Evolutionary conservation across 2,888 invertebrate species (phyloP), one percentile per base, ranked within the genome.

Genomic region (Chloroclysta siterata): DNA sequence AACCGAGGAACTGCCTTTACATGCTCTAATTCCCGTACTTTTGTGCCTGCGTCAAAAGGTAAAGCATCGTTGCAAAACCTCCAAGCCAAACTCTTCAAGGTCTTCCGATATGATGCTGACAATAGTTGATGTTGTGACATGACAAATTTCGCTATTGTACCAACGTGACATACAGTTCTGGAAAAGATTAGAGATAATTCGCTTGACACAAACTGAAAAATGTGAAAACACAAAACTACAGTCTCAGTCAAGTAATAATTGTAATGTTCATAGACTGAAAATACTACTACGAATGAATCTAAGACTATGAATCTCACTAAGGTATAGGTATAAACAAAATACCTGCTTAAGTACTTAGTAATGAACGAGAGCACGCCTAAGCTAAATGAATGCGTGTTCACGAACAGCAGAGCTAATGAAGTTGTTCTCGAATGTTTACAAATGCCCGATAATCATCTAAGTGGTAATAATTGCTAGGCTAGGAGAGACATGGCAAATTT

Each of bases 41-140:
- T 36, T 36, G 36, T 10, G 36, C 17, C n/a, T 6, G n/a, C 52
- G 28, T 44, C 46, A 54, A 64, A 56, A 53, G 33, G 51, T 41
- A 48, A 51, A 22, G 11, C 29, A 3, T 47, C 15, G 47, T 62
- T 57, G 62, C 62, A 33, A 57, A 57, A 62, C 17, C 17, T 53
- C 50, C 48, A 55, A 73, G 69, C 67, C 71, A n/a, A 39, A 70
- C 63, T 41, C 57, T 53, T 28, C 73, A 76, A 80, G 79, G 70
- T 73, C 79, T 79, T 80, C n/a, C 71, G 79, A 80, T 81, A 75
- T 75, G 71, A 72, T 75, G 76, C 72, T 77, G 72, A 74, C 75
- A 75, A 74, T 69, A 73, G 73, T 66, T 69, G 69, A 72, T 69
- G 63, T 80, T 78, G 78, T 75, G 76, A 80, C 81, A 80, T 72